A percentile compares a stretch with the other conserved stretches of the same genome.
Conservation (phyloP, 1,140 invertebrate species). For the Arctopsyche grandis region DNA sequence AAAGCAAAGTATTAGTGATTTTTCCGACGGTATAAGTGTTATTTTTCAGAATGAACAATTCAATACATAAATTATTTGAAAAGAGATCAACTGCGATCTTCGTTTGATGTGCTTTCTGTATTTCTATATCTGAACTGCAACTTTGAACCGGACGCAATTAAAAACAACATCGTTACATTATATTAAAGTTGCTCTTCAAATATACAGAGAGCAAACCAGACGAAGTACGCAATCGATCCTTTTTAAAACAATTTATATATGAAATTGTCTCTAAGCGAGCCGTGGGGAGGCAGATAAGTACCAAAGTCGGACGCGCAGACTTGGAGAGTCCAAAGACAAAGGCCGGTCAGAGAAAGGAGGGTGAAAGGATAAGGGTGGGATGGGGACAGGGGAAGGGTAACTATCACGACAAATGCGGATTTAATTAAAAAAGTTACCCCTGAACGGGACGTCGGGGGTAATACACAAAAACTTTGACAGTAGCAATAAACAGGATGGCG, state of each 20-base stretch:
- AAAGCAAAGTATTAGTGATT: no score
- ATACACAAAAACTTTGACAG: constrained; percentile 35
- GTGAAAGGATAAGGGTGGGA: not conserved
- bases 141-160: no score
- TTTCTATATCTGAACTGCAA: no score
- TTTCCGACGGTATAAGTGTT: no score
- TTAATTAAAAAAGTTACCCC: constrained; percentile 47
- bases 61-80: no score
- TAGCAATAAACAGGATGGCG: constrained; percentile 27
- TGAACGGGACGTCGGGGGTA: not conserved
- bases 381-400: not conserved
- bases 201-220: no score
- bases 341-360: not conserved
- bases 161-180: no score
- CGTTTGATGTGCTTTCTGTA: no score
- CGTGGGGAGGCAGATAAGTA: not conserved
- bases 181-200: no score
- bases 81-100: no score
- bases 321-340: not conserved
- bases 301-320: not conserved
- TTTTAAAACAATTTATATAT: not conserved
- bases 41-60: no score
- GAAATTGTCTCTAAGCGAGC: not conserved
- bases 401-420: constrained; percentile 42
- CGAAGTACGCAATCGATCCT: no score